These are phyloP conservation scores for Tiphia femorata DNA, from an alignment of 2,888 invertebrate genomes.

Conservation along the genomic window DNA sequence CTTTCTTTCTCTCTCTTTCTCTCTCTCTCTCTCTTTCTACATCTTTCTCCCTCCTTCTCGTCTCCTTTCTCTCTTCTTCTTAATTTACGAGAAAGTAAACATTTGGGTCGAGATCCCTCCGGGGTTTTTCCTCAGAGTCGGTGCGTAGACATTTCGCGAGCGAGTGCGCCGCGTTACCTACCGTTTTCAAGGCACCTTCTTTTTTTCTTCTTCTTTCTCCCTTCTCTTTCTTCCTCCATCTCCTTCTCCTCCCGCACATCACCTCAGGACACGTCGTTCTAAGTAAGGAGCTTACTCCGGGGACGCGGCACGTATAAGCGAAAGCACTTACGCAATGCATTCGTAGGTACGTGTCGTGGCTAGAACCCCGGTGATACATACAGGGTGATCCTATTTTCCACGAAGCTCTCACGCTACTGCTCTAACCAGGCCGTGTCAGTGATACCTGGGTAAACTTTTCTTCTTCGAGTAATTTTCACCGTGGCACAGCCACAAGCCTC, in stretches of 20 bases:
- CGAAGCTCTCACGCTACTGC: too few species aligned
- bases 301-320: conserved; percentile 1
- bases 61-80: neutral
- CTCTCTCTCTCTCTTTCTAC: neutral
- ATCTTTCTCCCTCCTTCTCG: neutral
- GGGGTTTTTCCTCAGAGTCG: neutral
- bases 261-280: conserved; percentile 11
- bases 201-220: too few species aligned
- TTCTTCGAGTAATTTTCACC: too few species aligned
- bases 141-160: neutral
- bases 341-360: neutral
- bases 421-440: too few species aligned
- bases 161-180: neutral
- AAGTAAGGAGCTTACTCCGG: conserved; percentile 27
- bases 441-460: too few species aligned
- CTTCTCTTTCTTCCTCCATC: conserved; percentile 7
- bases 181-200: conserved; percentile 3
- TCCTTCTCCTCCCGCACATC: neutral
- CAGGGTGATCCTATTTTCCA: too few species aligned
- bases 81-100: neutral
- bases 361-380: too few species aligned
- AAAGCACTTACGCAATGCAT: conserved; percentile 16
- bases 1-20: neutral
- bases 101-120: neutral
- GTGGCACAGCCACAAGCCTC: neutral